Evolutionary conservation across 2,113 vertebrate species (phyloP), one percentile per base, ranked within the genome.

Genomic region (Channa maculata): DNA sequence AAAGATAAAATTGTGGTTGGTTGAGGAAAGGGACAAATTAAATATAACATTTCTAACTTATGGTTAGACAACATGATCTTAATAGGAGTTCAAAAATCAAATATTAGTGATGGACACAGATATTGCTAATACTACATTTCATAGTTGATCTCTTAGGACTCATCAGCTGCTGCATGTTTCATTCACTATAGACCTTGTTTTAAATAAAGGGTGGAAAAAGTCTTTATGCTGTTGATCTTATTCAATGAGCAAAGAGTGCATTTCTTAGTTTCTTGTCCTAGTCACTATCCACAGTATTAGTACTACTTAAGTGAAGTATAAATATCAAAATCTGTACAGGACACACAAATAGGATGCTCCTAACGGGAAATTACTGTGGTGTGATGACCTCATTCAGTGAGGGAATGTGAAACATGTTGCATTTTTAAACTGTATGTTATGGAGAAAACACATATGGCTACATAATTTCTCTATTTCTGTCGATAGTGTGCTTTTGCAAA

Each of bases 11-110:
- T 11, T 55, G 34, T n/a, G 55, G 64, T 14, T 54, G 53, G 86
- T 86, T 86, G 80, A 90, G 63, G 8, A 36, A 80, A 81, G 75
- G 86, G 80, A 77, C 75, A 82, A 50, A 52, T 24, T 43, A 63
- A 71, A 52, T 58, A 49, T 39, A 77, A 62, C 37, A 43, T 24
- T 24, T 24, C n/a, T n/a, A n/a, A 24, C 24, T 24, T 24, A 24
- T 24, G 24, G 24, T 24, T 24, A 24, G 24, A 24, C 24, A 24
- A 24, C 24, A 24, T 24, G 24, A 24, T 24, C 24, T 24, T 24
- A 24, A 24, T 24, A 24, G 24, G 24, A 24, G 24, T 24, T 24
- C 24, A 24, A 24, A 24, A 24, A 24, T 24, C 24, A 24, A 24
- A 24, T 24, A 24, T 24, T 24, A 24, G 24, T 24, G 24, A 24